Conservation (phyloP, 1,140 invertebrate genomes). For the Platorchestia sp. region DNA sequence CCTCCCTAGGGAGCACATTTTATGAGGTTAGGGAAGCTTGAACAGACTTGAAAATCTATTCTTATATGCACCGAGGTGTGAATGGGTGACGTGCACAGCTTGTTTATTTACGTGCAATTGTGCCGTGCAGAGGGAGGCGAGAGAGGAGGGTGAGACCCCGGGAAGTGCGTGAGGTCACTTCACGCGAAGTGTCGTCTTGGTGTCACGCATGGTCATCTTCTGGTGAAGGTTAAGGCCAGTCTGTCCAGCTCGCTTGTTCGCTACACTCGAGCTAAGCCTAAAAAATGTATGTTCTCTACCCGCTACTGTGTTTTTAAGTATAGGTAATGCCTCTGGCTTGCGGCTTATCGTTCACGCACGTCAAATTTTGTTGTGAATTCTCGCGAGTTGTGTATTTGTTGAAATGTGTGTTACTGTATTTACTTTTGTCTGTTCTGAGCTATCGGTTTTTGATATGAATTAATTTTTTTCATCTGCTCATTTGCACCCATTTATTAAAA, state of each 20-base stretch:
- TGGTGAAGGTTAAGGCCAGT: constrained; percentile 28
- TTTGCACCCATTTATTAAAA: neutral
- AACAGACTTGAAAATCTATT: too few species aligned
- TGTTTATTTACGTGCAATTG: neutral
- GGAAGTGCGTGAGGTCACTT: neutral
- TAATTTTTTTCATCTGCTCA: neutral
- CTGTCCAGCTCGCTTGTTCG: neutral
- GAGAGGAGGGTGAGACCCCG: neutral
- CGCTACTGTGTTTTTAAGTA: neutral
- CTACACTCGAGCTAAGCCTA: neutral
- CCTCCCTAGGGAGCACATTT: too few species aligned
- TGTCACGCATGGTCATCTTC: constrained; percentile 16
- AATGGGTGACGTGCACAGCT: too few species aligned
- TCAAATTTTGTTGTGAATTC: neutral
- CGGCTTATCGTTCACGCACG: neutral
- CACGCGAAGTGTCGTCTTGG: neutral
- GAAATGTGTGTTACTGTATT: neutral
- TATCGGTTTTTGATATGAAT: neutral
- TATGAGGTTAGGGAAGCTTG: too few species aligned
- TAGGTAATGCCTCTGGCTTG: neutral
- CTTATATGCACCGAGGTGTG: too few species aligned
- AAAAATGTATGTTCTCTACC: neutral
- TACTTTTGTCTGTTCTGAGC: too few species aligned
- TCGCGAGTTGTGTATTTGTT: neutral
- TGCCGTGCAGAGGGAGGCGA: neutral